Conservation (phyloP, 2,113 vertebrate species). For the Amazona vittata region DNA sequence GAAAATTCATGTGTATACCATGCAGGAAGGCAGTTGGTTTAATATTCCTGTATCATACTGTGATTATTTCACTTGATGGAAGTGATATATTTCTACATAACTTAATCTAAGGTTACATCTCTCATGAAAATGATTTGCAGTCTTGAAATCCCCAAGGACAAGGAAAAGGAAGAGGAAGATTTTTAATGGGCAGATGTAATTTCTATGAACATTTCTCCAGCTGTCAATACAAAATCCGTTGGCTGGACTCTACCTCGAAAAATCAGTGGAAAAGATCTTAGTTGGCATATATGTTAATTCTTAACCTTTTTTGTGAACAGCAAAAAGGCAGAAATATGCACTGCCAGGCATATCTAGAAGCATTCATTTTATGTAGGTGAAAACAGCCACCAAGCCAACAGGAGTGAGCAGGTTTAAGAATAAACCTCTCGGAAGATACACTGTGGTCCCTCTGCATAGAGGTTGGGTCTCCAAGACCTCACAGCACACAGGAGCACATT, state of each 20-base stretch:
- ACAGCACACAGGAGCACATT: not conserved
- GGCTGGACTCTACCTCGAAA: conserved; percentile 2
- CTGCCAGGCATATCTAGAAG: not conserved
- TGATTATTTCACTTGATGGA: conserved; percentile 39
- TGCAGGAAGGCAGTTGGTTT: not conserved
- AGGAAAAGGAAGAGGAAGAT: not conserved
- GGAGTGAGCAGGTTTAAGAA: not conserved
- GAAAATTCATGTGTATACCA: not conserved
- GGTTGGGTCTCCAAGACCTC: not conserved
- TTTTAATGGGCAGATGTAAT: conserved; percentile 29
- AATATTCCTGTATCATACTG: conserved; percentile 20
- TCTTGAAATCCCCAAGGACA: not conserved
- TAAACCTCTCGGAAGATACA: fast-evolving
- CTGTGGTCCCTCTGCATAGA: fast-evolving
- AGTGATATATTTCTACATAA: conserved; percentile 20
- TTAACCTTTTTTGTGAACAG: conserved; percentile 26
- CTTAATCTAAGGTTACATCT: conserved; percentile 23
- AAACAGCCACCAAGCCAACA: not conserved
- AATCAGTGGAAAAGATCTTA: conserved; percentile 24
- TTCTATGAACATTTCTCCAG: not conserved
- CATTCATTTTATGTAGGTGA: fast-evolving
- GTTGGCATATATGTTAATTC: not conserved
- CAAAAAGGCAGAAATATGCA: conserved; percentile 44
- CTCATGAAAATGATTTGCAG: not conserved
- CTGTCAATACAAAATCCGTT: conserved; percentile 22